Base-by-base conservation (phyloP, 2,888 invertebrate genomes). In the Hydrotaea diabolus region DNA sequence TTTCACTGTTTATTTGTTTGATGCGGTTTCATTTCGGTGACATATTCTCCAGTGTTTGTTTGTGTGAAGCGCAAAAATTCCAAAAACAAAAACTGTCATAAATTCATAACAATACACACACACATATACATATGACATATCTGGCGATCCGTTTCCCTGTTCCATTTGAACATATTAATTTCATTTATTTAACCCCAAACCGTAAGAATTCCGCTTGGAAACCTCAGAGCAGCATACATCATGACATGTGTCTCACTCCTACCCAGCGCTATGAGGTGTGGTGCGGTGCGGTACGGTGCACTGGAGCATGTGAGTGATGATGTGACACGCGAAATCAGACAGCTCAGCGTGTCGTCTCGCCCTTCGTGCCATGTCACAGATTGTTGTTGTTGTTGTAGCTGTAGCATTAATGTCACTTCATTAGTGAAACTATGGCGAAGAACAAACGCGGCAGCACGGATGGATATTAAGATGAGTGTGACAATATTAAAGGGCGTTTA, bases 291-390 rank as follows among this genome's bases (percentile, higher is more conserved):
- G 1, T 1, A 8, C 7, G 1, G 39, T 13, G 21, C 69, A 64
- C 7, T 17, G 17, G 57, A 74, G 19, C 57, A 62, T 46, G 17
- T 31, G 79, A 85, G 59, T 78, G 81, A 81, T 82, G 81, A 82
- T 66, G 66, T 81, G 84, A 85, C 84, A 82, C 43, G 79, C 23
- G 43, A 31, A 81, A 82, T 76, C 53, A 49, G 57, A 79, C 78
- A 79, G 26, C 55, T 64, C 64, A 62, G 77, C 76, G 75, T 75
- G 77, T 43, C 80, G 62, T 74, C 59, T 75, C 77, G 53, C 49
- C 55, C 55, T 19, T 57, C 21, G 36, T 26, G 13, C 23, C 59
- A 49, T 59, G 59, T 59, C 5, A 15, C 59, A 23, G 11, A 13
- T 13, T 39, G 39, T 11, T 13, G 39, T 39, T 4, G 31, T 66